Percentiles rank a stretch among this genome's conserved stretches.
These are phyloP conservation scores for Gnathonemus echidnorhynchus DNA, from an alignment of 2,113 vertebrate species.

Conservation along the genomic window DNA sequence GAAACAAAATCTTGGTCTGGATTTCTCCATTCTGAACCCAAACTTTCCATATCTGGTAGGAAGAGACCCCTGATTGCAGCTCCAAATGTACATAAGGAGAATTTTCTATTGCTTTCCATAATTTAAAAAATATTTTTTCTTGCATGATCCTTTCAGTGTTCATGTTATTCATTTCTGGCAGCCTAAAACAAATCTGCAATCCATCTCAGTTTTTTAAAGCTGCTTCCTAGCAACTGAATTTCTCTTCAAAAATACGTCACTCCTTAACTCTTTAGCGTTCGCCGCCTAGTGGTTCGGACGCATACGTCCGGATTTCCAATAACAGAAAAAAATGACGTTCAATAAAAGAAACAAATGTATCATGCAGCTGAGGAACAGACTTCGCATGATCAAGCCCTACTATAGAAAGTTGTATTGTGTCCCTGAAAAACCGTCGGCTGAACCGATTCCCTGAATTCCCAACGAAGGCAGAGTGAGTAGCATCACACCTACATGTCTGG, in stretches of 20 bases:
- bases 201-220: background rate
- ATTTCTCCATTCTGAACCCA: too few relatives aligned
- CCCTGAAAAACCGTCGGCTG: background rate
- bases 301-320: too few relatives aligned
- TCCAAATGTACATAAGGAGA: background rate
- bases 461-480: background rate
- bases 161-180: background rate
- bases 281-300: too few relatives aligned
- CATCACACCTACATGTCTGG: background rate
- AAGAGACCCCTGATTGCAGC: background rate
- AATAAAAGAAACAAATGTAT: too few relatives aligned
- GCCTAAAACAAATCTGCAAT: background rate
- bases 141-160: background rate
- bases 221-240: background rate
- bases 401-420: too few relatives aligned
- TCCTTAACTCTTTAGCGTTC: background rate
- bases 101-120: background rate
- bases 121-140: background rate
- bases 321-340: too few relatives aligned
- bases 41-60: background rate
- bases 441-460: background rate
- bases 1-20: too few relatives aligned
- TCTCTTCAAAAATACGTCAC: background rate
- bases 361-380: background rate
- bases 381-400: background rate